These are phyloP conservation scores for Phrixothrix hirtus DNA, from an alignment of 2,888 invertebrate species.

Conservation along the genomic window DNA sequence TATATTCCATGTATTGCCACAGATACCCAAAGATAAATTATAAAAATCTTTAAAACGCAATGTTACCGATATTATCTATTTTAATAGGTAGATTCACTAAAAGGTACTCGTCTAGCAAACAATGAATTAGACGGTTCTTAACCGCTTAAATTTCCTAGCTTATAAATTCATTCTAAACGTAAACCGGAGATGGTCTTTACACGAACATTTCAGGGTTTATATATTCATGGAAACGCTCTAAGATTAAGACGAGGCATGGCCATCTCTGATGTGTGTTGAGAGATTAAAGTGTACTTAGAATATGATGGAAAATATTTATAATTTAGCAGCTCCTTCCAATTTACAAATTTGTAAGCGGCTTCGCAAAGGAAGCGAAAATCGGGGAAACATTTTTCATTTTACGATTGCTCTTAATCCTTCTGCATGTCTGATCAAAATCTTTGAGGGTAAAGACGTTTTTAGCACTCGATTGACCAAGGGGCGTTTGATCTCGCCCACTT, in stretches of 20 bases:
- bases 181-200: constrained; percentile 38
- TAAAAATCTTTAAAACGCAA: background rate
- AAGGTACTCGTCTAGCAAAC: constrained; percentile 43
- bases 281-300: constrained; percentile 29
- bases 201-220: constrained; percentile 47
- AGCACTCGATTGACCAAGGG: constrained; percentile 42
- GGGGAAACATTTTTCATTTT: constrained; percentile 29
- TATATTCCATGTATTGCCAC: constrained; percentile 8
- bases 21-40: constrained; percentile 3
- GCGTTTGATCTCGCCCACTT: constrained; percentile 45
- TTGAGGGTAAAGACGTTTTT: constrained; percentile 38
- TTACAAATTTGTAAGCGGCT: constrained; percentile 10
- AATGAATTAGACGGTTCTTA: constrained; percentile 35
- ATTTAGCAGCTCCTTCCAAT: constrained; percentile 23
- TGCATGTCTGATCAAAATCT: constrained; percentile 35
- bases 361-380: constrained; percentile 11
- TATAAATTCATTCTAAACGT: constrained; percentile 33
- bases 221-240: constrained; percentile 53
- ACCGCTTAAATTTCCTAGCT: constrained; percentile 16
- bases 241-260: constrained; percentile 51
- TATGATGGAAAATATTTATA: constrained; percentile 28
- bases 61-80: background rate
- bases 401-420: constrained; percentile 28
- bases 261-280: constrained; percentile 47
- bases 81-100: constrained; percentile 24